Evolutionary conservation across 2,797 vertebrate genomes (phyloP).

Genomic region (Babyrousa celebensis): DNA sequence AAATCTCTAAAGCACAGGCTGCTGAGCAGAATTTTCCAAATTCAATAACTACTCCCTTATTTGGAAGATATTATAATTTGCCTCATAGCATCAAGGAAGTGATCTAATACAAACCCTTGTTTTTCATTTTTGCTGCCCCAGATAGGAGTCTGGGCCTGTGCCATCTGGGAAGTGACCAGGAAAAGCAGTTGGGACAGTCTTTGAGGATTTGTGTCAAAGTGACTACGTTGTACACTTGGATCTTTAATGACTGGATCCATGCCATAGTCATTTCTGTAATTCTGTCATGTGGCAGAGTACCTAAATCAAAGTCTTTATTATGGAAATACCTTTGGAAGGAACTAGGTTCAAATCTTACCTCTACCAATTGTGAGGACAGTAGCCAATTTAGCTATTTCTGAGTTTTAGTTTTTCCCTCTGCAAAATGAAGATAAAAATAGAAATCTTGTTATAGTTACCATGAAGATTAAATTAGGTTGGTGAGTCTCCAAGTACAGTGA

Average conservation of each 20-base stretch:
- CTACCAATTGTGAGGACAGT: neutral
- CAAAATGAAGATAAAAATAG: constrained; percentile 54
- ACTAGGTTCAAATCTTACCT: neutral
- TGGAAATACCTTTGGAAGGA: neutral
- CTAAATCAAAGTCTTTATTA: constrained; percentile 21
- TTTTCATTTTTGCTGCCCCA: neutral
- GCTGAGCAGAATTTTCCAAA: constrained; percentile 47
- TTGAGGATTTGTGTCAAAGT: constrained; percentile 46
- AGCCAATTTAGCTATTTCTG: constrained; percentile 13
- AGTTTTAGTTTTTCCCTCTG: constrained; percentile 11
- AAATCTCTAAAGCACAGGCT: constrained; percentile 40
- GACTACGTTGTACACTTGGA: constrained; percentile 16
- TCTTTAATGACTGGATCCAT: neutral
- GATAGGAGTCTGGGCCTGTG: neutral
- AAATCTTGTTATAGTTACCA: neutral
- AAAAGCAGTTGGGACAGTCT: neutral
- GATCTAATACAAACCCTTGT: neutral
- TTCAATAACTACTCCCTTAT: neutral
- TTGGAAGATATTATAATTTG: constrained; percentile 53
- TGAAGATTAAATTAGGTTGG: constrained; percentile 45
- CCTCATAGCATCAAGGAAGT: neutral
- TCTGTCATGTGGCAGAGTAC: neutral
- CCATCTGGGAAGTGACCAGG: neutral
- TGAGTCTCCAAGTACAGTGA: neutral
- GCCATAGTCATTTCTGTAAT: neutral